Conservation (phyloP, 2,797 vertebrate species). For the Sciurus carolinensis region DNA sequence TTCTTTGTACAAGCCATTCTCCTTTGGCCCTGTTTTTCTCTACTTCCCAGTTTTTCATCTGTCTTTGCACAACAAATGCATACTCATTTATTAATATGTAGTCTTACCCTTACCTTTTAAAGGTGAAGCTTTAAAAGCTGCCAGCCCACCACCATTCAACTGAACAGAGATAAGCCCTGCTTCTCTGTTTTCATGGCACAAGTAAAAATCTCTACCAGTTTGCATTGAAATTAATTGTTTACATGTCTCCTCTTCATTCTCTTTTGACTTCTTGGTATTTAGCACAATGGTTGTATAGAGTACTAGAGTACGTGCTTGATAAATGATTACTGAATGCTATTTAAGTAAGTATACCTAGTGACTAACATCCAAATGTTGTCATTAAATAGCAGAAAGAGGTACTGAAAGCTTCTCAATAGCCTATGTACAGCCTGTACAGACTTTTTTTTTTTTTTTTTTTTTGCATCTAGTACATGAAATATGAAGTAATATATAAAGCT, state of each 20-base stretch:
- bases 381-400: conserved; percentile 37
- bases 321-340: conserved; percentile 52
- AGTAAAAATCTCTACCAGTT: conserved; percentile 51
- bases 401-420: conserved; percentile 16
- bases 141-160: not conserved
- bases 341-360: conserved; percentile 41
- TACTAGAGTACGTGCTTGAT: conserved; percentile 2
- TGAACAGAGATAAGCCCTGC: conserved; percentile 11
- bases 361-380: conserved; percentile 37
- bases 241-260: conserved; percentile 43
- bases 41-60: not conserved
- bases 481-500: conserved; percentile 42
- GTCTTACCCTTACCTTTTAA: conserved; percentile 14
- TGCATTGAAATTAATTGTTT: conserved; percentile 36
- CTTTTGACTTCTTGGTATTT: conserved; percentile 56
- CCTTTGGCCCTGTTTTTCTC: not conserved
- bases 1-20: conserved; percentile 32
- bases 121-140: not conserved
- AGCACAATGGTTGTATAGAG: conserved; percentile 16
- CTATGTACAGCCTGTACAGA: not conserved
- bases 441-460: not conserved
- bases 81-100: conserved; percentile 39
- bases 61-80: conserved; percentile 1
- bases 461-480: conserved; percentile 5
- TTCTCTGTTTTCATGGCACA: conserved; percentile 42